Evolutionary conservation across 2,797 vertebrate species (phyloP), one percentile per base, ranked within the genome.

Genomic region (Amphiprion clarkii): DNA sequence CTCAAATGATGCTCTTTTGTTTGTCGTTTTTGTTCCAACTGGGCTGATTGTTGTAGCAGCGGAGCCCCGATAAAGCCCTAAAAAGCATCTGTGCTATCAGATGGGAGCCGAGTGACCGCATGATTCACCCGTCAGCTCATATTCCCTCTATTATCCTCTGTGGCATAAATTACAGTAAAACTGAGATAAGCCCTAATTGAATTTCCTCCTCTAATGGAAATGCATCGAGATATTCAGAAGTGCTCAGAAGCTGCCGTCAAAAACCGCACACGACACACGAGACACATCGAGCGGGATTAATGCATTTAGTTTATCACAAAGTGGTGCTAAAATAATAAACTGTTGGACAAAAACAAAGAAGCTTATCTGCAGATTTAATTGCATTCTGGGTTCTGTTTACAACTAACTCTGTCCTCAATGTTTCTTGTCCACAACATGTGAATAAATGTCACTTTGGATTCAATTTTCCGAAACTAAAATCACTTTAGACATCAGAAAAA

Each of bases 171-270:
- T 87, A 90, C 88, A 79, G 89, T 91, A 92, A 89, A 85, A 44
- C 76, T 42, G 29, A 88, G 92, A 94, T 94, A 88, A 91, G 84
- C 39, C 13, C 8, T 90, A 91, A 93, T 89, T 88, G 67, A 88
- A 92, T 94, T 93, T 92, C 84, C 89, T 11, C 4, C 74, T 81
- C 44, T 44, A 74, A 81, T 59, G 77, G 83, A 87, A 91, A 90
- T 56, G 61, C 59, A 84, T 84, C 40, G 52, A 78, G 77, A 87
- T 86, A 73, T 82, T 81, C 63, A 68, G 74, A 80, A 86, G 84
- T 80, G 86, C 87, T 87, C 36, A 48, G 71, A 56, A 29, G 72
- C 64, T 33, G 68, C 57, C 8, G 54, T 75, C 62, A 23, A 61
- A 13, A 39, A 27, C 31, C 31, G 19, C 54, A 46, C 76, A 60